phyloP scores from a whole-genome alignment of 23 tunicate genomes.

The Oikopleura vanhoeffeni region DNA sequence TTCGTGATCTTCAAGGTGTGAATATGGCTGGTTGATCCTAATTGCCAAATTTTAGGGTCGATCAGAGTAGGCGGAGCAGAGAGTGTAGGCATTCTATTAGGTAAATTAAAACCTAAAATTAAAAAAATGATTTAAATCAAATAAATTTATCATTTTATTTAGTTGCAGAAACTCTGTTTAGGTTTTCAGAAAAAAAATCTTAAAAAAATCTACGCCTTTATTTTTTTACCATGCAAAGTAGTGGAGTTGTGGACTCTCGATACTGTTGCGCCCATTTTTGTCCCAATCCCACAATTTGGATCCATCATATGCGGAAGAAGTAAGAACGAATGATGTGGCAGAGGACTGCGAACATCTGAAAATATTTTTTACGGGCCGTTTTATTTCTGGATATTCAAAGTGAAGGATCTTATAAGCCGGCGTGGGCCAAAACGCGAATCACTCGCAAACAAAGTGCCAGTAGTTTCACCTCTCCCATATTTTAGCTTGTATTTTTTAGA shows the following conservation, averaged over 20 bases:
- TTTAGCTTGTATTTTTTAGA: too few relatives aligned
- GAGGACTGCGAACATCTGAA: conserved; percentile 82
- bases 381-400: too few relatives aligned
- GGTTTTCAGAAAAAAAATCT: too few relatives aligned
- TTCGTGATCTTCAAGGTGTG: conserved; percentile 87
- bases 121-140: too few relatives aligned
- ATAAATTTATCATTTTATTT: too few relatives aligned
- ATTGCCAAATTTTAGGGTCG: conserved; percentile 84
- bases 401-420: too few relatives aligned
- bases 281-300: conserved; percentile 99
- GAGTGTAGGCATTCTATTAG: conserved; percentile 82
- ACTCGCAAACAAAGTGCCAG: too few relatives aligned
- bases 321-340: conserved; percentile 62
- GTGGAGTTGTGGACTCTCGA: conserved; percentile 91
- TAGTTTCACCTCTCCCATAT: too few relatives aligned
- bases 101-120: conserved; percentile 42
- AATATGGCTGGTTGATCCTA: conserved; percentile 79
- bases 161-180: too few relatives aligned
- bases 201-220: not conserved
- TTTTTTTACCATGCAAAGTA: conserved; percentile 45
- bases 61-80: conserved; percentile 87
- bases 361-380: not conserved
- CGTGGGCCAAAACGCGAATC: too few relatives aligned
- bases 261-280: conserved; percentile 83
- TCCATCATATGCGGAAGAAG: conserved; percentile 64